phyloP scores from a whole-genome alignment of 2,888 invertebrate species.

The Pterobdella sp. region DNA sequence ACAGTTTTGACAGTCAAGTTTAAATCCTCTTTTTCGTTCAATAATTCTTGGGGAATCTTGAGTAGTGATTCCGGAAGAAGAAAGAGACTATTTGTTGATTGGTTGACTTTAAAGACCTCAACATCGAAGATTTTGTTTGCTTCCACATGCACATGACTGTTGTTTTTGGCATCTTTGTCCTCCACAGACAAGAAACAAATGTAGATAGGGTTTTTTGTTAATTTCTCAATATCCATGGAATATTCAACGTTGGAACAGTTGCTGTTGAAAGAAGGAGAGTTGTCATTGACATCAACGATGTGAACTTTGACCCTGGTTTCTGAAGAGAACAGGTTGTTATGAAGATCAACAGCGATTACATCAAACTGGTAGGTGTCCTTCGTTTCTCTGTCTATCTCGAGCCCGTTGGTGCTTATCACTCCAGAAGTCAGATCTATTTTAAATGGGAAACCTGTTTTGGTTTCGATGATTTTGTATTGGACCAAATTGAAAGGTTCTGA shows the following conservation, averaged over 20 bases:
- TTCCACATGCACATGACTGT: neutral
- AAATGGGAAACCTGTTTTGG: neutral
- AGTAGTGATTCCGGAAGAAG: neutral
- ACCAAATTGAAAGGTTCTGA: conserved; percentile 10
- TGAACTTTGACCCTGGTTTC: neutral
- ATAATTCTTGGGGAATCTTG: neutral
- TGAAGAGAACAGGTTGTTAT: neutral
- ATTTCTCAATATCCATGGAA: neutral
- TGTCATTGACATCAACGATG: neutral
- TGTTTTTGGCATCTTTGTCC: conserved; percentile 3
- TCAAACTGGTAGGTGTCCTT: neutral
- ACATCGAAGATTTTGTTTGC: neutral
- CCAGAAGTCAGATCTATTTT: conserved; percentile 12
- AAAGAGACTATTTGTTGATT: neutral
- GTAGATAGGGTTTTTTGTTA: neutral
- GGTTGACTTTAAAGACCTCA: neutral
- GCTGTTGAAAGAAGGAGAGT: neutral
- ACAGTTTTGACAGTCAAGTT: neutral
- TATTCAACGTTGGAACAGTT: neutral
- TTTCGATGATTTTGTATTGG: neutral
- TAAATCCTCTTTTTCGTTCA: neutral
- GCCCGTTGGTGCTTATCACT: neutral
- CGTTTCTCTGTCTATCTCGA: neutral
- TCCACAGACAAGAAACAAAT: neutral
- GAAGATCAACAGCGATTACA: neutral